Evolutionary conservation across 92 coral and sea anemone genomes (phyloP).

Genomic region (Paramuricea clavata): DNA sequence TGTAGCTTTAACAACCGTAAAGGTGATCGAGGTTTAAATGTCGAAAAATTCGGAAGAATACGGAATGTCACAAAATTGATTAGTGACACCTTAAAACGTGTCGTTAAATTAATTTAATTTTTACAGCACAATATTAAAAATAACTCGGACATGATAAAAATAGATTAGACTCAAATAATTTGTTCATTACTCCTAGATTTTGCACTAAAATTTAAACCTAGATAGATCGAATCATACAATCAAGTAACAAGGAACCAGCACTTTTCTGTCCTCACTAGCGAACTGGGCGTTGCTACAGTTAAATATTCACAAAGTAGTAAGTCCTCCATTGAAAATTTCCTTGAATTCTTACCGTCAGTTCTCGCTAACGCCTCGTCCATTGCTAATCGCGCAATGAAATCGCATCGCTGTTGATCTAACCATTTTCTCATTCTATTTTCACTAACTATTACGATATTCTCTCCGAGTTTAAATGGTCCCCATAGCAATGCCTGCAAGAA

Average conservation of each 20-base stretch:
- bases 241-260: constrained; percentile 19
- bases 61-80: background rate
- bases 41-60: background rate
- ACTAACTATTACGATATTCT: constrained; percentile 2
- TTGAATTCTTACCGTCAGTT: background rate
- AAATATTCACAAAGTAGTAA: constrained; percentile 39
- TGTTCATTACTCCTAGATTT: background rate
- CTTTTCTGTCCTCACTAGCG: constrained; percentile 25
- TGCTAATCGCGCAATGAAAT: constrained; percentile 31
- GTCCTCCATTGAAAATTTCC: constrained; percentile 34
- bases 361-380: constrained; percentile 45
- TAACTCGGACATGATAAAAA: background rate
- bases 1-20: too few relatives aligned
- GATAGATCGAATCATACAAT: background rate
- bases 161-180: background rate
- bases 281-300: background rate
- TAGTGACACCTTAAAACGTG: background rate
- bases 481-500: constrained; percentile 35
- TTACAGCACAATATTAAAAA: background rate
- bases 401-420: constrained; percentile 35
- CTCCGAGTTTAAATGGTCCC: constrained; percentile 35
- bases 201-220: background rate
- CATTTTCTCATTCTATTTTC: constrained; percentile 11
- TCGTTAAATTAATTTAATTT: constrained; percentile 5
- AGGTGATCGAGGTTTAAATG: background rate